Evolutionary conservation across 2,113 vertebrate genomes (phyloP).

Genomic region (Montifringilla adamsi): DNA sequence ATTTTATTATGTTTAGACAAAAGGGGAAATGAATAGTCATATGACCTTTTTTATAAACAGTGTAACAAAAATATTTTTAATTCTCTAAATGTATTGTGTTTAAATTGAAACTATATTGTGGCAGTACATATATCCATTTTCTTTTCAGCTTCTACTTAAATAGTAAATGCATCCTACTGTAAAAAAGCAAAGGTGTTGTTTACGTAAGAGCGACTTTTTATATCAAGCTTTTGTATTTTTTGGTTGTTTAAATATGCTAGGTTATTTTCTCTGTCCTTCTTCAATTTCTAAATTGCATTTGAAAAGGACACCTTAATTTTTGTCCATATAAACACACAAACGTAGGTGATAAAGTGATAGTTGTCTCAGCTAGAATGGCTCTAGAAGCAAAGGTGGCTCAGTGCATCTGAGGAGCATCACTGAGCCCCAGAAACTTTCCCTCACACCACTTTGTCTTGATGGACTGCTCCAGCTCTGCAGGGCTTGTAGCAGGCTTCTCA

Average conservation of each 20-base stretch:
- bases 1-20: background rate
- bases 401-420: background rate
- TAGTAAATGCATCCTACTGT: background rate
- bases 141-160: background rate
- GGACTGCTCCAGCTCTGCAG: background rate
- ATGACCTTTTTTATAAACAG: background rate
- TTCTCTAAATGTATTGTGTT: background rate
- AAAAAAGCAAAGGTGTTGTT: background rate
- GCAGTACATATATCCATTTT: background rate
- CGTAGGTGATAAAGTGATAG: background rate
- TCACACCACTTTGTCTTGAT: background rate
- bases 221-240: background rate
- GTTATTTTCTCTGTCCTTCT: background rate
- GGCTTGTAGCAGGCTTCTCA: background rate
- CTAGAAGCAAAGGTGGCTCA: background rate
- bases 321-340: background rate
- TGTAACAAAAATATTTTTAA: background rate
- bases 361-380: background rate
- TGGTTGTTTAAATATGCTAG: background rate
- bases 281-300: background rate
- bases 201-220: background rate
- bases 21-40: background rate
- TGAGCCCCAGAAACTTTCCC: background rate
- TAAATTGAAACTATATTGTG: background rate
- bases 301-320: background rate